Evolutionary conservation across 2,888 invertebrate genomes (phyloP), one percentile per base, ranked within the genome.

Genomic region (Limnephilus marmoratus): DNA sequence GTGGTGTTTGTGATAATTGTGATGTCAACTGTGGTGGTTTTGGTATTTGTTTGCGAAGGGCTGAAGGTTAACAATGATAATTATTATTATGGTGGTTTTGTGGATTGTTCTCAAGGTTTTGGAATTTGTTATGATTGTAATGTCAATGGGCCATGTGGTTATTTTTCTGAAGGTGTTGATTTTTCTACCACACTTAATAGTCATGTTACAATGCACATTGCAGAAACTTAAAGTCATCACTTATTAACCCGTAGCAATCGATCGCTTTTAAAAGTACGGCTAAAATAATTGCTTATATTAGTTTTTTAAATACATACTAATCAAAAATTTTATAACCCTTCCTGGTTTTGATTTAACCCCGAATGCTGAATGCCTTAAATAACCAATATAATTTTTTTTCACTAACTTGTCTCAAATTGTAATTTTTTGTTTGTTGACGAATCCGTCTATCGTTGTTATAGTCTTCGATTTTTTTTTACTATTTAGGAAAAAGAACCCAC

Each of bases 401-500:
- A 9, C 68, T 24, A n/a, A 68, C 68, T 68, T 53, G 68, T 18
- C 24, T 68, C n/a, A n/a, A 24, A 24, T n/a, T 68, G 24, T 68
- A 9, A 68, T 24, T 68, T 9, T 68, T 68, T 68, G n/a, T 68
- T n/a, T 24, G 68, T 68, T 68, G 68, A 24, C 2, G n/a, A 68
- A 68, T 68, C 24, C 68, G 68, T n/a, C n/a, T 68, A 68, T 5
- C 68, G n/a, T n/a, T 68, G 9, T 68, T 68, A 68, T 68, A 68
- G 68, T 68, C 68, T 68, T 68, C 68, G 24, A 24, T 68, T 24
- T 68, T 24, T 68, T 91, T 90, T 92, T 93, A 87, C 24, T 92
- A 90, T 86, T 90, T 31, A 91, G 91, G 90, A 92, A 91, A 92
- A 91, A 90, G 82, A 91, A 87, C 90, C 90, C 45, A 15, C 37